These are phyloP conservation scores for Netelia fuscicornis DNA, from an alignment of 2,888 invertebrate genomes.

Conservation along the genomic window DNA sequence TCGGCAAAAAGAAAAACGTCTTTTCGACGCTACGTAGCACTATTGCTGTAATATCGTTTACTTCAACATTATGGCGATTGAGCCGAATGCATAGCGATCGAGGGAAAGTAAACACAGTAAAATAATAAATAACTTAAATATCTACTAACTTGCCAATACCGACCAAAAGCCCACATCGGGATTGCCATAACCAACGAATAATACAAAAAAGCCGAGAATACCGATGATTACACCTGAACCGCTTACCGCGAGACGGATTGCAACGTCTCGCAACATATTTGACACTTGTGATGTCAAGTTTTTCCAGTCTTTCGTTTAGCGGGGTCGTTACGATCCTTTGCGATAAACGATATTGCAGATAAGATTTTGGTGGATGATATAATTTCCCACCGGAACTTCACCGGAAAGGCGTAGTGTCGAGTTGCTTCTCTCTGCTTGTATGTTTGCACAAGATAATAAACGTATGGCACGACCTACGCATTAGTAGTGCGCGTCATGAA, in stretches of 20 bases:
- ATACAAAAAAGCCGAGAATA: constrained; percentile 71
- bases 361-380: not conserved
- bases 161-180: constrained; percentile 76
- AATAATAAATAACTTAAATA: not conserved
- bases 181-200: constrained; percentile 72
- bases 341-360: not conserved
- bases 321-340: constrained; percentile 34
- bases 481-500: not conserved
- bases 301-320: not conserved
- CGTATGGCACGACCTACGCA: not conserved
- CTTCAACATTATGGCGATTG: not conserved
- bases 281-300: constrained; percentile 26
- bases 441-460: constrained; percentile 15
- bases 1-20: not conserved
- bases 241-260: constrained; percentile 68
- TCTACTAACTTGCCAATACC: constrained; percentile 74
- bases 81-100: not conserved
- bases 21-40: not conserved
- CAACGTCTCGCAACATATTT: constrained; percentile 71
- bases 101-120: not conserved
- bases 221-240: constrained; percentile 71
- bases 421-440: not conserved
- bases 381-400: not conserved
- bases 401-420: not conserved
- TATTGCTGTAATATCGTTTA: not conserved